Base-by-base conservation (phyloP, 2,113 vertebrate genomes). In the Odontophorus gujanensis region DNA sequence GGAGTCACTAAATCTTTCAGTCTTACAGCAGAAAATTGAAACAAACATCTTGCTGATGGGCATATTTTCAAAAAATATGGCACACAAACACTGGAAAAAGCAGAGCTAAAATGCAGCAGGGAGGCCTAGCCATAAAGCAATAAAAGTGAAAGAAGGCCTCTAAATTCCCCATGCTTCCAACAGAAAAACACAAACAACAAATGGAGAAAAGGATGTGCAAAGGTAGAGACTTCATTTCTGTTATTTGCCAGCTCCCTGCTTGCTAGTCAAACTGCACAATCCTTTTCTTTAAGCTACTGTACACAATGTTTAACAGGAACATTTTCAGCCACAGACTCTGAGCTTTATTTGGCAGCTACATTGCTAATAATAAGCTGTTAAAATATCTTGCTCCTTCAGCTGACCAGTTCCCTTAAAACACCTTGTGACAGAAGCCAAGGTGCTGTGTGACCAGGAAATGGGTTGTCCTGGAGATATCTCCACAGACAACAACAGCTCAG, bases 401-500 rank as follows among this genome's bases (percentile, higher is more conserved):
- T 94, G 88, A 81, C 74, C 86, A 93, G 28, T 62, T 94, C 78
- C 71, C 63, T 93, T 87, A 86, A 96, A 93, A 96, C 28, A 55
- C 71, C 78, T 77, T 22, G 43, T 82, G 87, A 86, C 74, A 94
- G 75, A 89, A 91, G 75, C 66, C 30, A 26, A 53, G 34, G 55
- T 87, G 87, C 77, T 94, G 63, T 80, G 90, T 96, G 95, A 95
- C 89, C 92, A 81, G 84, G 81, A 91, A 95, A 95, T 89, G 36
- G 87, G 90, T 83, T 92, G 89, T 96, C 91, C 84, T 94, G 93
- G 88, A 96, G 93, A 93, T 76, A 92, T 68, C 92, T 92, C 81
- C 92, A 90, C 83, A 67, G 55, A 59, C 75, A 89, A 62, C 66
- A 82, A 79, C 90, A 85, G 84, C 75, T 91, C 89, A 90, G 93